Evolutionary conservation across 2,797 vertebrate species (phyloP), one percentile per base, ranked within the genome.

Genomic region (Adelosebastes latens): DNA sequence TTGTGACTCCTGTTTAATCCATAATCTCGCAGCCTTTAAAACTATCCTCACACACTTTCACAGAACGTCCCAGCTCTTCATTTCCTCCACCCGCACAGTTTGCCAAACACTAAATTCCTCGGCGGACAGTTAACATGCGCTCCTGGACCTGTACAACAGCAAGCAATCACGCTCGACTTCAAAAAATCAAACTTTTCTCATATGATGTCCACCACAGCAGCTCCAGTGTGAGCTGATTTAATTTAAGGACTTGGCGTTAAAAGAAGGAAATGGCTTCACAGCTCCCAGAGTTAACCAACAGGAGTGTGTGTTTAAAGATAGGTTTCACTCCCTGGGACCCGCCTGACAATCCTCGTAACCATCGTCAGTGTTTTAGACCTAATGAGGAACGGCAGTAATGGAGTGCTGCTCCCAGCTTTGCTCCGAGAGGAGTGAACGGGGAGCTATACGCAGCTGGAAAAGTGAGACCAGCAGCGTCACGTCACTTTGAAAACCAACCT

Each of bases 371-470:
- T 72, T 92, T 79, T 68, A 81, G 71, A 65, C 78, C 80, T 88
- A 92, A 93, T 90, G 85, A 90, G 80, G 78, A 87, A 56, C 22
- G 84, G 87, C 91, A 93, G 86, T 77, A 84, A 85, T 76, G 71
- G 70, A 87, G 73, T 18, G 77, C 79, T 18, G 77, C 86, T 88
- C 66, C 61, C 34, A 87, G 86, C 66, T 61, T 61, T 67, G 64
- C 79, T 72, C 52, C 4, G 22, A 9, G 32, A 79, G 29, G 24
- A 77, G 68, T 75, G 80, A 87, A 62, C 32, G 31, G 58, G 42
- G 56, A 83, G 81, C 46, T 60, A 49, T 18, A 64, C 63, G 24
- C 80, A 80, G 80, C 84, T 52, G 79, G 46, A 82, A 78, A 78
- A 77, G 72, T 46, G 53, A 82, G 71, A 76, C 2, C 9, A 72